Evolutionary conservation across 2,797 vertebrate species (phyloP), one percentile per base, ranked within the genome.

Genomic region (Anguilla obscura): DNA sequence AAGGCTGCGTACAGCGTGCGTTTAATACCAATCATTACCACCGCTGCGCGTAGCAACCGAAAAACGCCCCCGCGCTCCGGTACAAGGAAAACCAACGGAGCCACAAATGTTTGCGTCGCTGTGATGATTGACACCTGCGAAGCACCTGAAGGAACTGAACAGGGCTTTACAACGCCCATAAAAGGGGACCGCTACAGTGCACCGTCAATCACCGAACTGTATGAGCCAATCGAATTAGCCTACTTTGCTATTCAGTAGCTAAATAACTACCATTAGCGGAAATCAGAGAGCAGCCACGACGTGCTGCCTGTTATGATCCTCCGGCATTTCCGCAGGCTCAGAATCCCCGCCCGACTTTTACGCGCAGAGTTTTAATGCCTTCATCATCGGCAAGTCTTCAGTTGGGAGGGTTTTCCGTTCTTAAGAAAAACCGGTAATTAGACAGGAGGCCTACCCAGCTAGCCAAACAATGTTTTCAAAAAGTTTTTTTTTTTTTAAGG

Each of bases 21-120:
- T 89, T 90, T 91, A 90, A 90, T 89, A 90, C 89, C 88, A 88
- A 84, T 91, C 87, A 89, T 91, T 88, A 90, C 87, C 88, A 87
- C 50, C 88, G 83, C 84, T 74, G 86, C n/a, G n/a, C 27, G 24
- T n/a, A 69, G 63, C 63, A 27, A 27, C 63, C 27, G 56, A n/a
- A 10, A 9, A 3, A 27, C 6, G 24, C 24, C 63, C 63, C 24
- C 63, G 7, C 63, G 27, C 63, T n/a, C 63, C 50, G 18, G 27
- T 69, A 69, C 63, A n/a, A 27, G 63, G 63, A 4, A 45, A 27
- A 27, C 63, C 63, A 6, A 27, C 24, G 24, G n/a, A n/a, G 40
- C 33, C 36, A 18, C 33, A 40, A 18, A 21, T 45, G 18, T 50
- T 45, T 50, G 36, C 5, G 8, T 50, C 48, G 79, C 24, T 82